Base-by-base conservation (phyloP, 1,140 invertebrate species). In the Drosophila teissieri region DNA sequence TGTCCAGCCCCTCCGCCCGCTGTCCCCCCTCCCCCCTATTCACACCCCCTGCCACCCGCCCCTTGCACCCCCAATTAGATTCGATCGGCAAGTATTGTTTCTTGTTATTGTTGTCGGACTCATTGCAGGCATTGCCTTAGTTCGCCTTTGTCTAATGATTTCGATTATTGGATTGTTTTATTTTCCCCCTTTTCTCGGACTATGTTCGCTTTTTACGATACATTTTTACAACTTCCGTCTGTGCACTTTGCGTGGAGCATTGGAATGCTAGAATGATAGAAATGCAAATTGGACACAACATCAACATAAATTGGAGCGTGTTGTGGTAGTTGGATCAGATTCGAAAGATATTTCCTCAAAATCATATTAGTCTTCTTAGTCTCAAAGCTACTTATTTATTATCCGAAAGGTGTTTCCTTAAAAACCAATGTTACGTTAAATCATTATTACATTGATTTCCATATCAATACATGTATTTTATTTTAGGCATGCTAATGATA, bases 61-160 rank as follows among this genome's bases (percentile, higher is more conserved):
- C 58, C 3, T 0, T n/a, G 44, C 58, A 62, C 61, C 56, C 24
- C 63, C 52, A 78, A 70, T 73, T 81, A 60, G 72, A 51, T 68
- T 51, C 62, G 49, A 76, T 73, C 65, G 52, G 39, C 31, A 44
- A 73, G 42, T 74, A 52, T 53, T 51, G 53, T 67, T 49, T 69
- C 40, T 55, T 52, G 49, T 70, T 72, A 46, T 73, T 78, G 61
- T 49, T 73, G 48, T 54, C 49, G 36, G 44, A 54, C 51, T 72
- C 61, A 52, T 69, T 73, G 49, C 60, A 56, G 51, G n/a, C 51
- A 69, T 56, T 70, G 64, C 15, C 45, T 68, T 48, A 60, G 67
- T 64, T 62, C 15, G 73, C 73, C 73, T 85, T 80, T 85, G 81
- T 81, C 61, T 85, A 85, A 80, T 80, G 72, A 65, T 70, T 85